Percentiles rank a stretch among this genome's conserved stretches.
These are phyloP conservation scores for Phallusia fumigata DNA, from an alignment of 23 tunicate genomes.

Conservation along the genomic window DNA sequence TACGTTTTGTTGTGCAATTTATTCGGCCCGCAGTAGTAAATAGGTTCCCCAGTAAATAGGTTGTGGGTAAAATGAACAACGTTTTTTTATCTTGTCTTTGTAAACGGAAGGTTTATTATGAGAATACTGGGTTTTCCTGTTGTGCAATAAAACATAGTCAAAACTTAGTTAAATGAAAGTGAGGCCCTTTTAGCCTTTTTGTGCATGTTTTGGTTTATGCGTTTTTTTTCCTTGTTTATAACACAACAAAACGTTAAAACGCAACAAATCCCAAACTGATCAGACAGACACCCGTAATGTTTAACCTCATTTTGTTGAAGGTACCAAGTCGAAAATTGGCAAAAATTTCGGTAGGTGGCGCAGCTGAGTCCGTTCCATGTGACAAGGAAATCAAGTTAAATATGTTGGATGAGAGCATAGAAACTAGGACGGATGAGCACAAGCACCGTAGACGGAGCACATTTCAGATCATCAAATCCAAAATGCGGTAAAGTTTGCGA, in stretches of 20 bases:
- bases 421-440: not conserved
- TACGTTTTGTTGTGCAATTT: no score
- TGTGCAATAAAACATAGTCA: no score
- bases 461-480: conserved; percentile 25
- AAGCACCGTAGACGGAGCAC: conserved; percentile 28
- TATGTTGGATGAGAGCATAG: not conserved
- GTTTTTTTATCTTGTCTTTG: no score
- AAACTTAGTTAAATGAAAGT: no score
- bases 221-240: no score
- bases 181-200: no score
- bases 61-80: no score
- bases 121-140: no score
- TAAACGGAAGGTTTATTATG: no score
- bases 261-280: not conserved
- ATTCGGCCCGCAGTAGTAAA: no score
- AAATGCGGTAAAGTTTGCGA: conserved; percentile 31
- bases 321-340: not conserved
- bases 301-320: not conserved
- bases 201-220: not conserved
- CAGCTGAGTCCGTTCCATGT: not conserved
- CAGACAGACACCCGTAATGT: not conserved
- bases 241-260: not conserved
- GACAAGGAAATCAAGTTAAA: not conserved
- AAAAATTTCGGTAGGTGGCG: not conserved
- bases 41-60: no score